Base-by-base conservation (phyloP, 2,888 invertebrate genomes). In the Drosophila conformis region DNA sequence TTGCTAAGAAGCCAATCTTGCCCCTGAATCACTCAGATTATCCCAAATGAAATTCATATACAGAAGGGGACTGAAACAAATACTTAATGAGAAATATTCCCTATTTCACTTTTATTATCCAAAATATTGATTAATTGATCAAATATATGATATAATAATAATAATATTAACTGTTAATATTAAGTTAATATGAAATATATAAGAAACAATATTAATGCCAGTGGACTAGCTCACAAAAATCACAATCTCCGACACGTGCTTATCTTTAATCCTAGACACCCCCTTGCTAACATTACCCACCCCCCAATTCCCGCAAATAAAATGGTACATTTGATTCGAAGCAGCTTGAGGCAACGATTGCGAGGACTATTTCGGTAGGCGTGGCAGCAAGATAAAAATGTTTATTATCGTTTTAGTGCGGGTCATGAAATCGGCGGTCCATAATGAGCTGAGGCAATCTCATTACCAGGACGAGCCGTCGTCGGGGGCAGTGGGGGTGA, bases 261-360 rank as follows among this genome's bases (percentile, higher is more conserved):
- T 27, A 56, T 38, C 38, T 27, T 27, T 38, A 38, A 56, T 29
- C 56, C 38, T 13, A 38, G 27, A n/a, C 21, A 38, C 4, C 2
- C 35, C 27, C 25, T 54, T 21, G 11, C 18, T 10, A 46, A 7
- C 21, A 33, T 46, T 42, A 10, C 29, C 40, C 31, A 38, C 46
- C 40, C 46, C 35, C 52, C 54, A 58, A 60, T 82, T 4, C 35
- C 29, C 29, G 54, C 66, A 67, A 85, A 63, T 58, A 59, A 71
- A 81, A 89, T 85, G 79, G 80, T 87, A 90, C 82, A 89, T 91
- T 84, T 87, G 85, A 90, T 84, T 89, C 73, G 76, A 63, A 64
- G 67, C 67, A 65, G 56, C 73, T 68, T 21, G 59, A 62, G 76
- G 72, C 83, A 59, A 51, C 61, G 65, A 81, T 72, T 74, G 78